Conservation (phyloP, 2,888 invertebrate species). For the Arenicola marina region DNA sequence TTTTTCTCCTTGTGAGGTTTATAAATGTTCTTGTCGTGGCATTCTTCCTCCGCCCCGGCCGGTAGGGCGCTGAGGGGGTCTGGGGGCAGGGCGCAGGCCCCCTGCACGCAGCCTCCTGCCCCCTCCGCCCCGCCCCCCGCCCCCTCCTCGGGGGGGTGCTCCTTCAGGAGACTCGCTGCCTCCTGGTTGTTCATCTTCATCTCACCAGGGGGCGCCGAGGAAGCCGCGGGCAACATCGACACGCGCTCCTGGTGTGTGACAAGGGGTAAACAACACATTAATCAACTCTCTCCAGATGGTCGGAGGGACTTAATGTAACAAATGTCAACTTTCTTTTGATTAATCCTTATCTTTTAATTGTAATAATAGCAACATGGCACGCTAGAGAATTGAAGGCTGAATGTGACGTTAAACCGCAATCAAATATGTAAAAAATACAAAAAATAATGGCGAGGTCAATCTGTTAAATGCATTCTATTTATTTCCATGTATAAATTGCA, state of each 20-base stretch:
- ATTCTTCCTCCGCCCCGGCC: too few species aligned
- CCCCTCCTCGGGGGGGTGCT: neutral
- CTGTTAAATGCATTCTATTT: too few species aligned
- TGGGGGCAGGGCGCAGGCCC: too few species aligned
- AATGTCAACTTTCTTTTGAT: neutral
- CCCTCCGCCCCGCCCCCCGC: neutral
- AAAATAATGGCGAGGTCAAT: too few species aligned
- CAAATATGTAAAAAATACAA: too few species aligned
- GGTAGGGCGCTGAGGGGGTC: too few species aligned
- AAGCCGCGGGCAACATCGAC: conserved; percentile 39
- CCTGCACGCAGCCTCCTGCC: too few species aligned
- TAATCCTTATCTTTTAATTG: too few species aligned
- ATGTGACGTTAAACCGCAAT: too few species aligned
- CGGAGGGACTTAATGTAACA: neutral
- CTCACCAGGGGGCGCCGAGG: conserved; percentile 37
- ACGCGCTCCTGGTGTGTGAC: conserved; percentile 40
- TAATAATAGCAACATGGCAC: neutral
- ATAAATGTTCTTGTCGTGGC: too few species aligned
- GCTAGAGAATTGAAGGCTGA: neutral
- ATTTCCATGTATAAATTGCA: too few species aligned
- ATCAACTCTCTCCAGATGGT: neutral
- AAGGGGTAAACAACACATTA: neutral
- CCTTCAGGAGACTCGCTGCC: conserved; percentile 33
- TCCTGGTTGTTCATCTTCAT: conserved; percentile 51
- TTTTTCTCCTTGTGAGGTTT: too few species aligned